These are phyloP conservation scores for Himalopsyche japonica DNA, from an alignment of 2,888 invertebrate species.

Conservation along the genomic window DNA sequence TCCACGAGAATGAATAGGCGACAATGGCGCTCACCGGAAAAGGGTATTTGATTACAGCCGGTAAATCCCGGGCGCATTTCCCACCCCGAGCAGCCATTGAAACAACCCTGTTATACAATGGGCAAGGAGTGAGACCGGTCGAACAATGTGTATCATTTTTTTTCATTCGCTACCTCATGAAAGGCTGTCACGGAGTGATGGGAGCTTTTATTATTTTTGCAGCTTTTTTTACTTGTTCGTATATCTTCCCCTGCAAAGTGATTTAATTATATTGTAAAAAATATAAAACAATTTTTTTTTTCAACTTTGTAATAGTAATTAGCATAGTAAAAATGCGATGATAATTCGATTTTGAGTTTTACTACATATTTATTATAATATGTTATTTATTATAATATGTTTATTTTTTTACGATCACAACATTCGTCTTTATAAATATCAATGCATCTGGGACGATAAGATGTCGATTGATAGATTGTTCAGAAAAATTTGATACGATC, in stretches of 20 bases:
- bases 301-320: too few relatives aligned
- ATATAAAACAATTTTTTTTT: too few relatives aligned
- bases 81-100: slow-evolving; percentile 17
- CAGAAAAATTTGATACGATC: too few relatives aligned
- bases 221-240: not conserved
- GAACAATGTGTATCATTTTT: slow-evolving; percentile 30
- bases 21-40: slow-evolving; percentile 36
- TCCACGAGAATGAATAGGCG: slow-evolving; percentile 4
- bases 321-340: too few relatives aligned
- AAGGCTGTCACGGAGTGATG: not conserved
- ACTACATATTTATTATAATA: too few relatives aligned
- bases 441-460: too few relatives aligned
- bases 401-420: too few relatives aligned
- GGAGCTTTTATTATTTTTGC: not conserved
- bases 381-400: too few relatives aligned
- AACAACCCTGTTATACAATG: not conserved
- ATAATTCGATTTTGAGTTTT: too few relatives aligned
- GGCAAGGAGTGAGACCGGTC: slow-evolving; percentile 5
- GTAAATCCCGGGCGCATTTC: slow-evolving; percentile 19
- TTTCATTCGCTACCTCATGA: not conserved
- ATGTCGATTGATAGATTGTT: too few relatives aligned
- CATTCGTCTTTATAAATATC: too few relatives aligned
- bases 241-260: not conserved
- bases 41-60: slow-evolving; percentile 38
- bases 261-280: too few relatives aligned